These are phyloP conservation scores for Lacerta viridis DNA, from an alignment of 2,797 vertebrate genomes.

Conservation along the genomic window DNA sequence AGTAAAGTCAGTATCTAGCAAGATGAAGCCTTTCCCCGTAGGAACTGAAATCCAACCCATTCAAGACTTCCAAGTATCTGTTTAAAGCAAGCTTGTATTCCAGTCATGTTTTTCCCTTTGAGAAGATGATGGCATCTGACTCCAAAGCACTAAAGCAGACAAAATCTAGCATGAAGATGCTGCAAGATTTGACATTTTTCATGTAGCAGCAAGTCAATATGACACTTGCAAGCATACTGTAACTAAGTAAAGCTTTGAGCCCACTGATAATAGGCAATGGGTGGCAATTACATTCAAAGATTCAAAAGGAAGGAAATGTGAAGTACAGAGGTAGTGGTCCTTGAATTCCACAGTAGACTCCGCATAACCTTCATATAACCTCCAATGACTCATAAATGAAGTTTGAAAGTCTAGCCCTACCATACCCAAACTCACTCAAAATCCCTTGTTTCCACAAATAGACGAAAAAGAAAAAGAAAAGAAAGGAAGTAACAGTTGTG, in stretches of 20 bases:
- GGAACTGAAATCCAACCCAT: conserved; percentile 49
- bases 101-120: conserved; percentile 61
- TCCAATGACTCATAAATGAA: conserved; percentile 67
- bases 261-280: conserved; percentile 58
- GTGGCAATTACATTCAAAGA: conserved; percentile 47
- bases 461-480: conserved; percentile 41
- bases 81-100: conserved; percentile 64
- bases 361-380: conserved; percentile 57
- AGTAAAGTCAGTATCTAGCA: background rate
- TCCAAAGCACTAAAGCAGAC: conserved; percentile 61
- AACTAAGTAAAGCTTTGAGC: conserved; percentile 57
- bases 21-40: background rate
- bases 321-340: conserved; percentile 46
- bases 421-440: conserved; percentile 65
- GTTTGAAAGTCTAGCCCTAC: conserved; percentile 55
- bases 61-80: conserved; percentile 47
- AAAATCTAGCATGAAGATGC: conserved; percentile 59
- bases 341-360: conserved; percentile 60
- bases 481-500: conserved; percentile 34
- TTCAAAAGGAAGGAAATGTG: conserved; percentile 42
- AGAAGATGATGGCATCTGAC: conserved; percentile 55
- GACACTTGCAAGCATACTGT: conserved; percentile 50
- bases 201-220: conserved; percentile 65
- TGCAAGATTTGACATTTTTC: conserved; percentile 66
- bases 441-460: conserved; percentile 61